Evolutionary conservation across 2,113 vertebrate genomes (phyloP).

Genomic region (Corydoras sp.): DNA sequence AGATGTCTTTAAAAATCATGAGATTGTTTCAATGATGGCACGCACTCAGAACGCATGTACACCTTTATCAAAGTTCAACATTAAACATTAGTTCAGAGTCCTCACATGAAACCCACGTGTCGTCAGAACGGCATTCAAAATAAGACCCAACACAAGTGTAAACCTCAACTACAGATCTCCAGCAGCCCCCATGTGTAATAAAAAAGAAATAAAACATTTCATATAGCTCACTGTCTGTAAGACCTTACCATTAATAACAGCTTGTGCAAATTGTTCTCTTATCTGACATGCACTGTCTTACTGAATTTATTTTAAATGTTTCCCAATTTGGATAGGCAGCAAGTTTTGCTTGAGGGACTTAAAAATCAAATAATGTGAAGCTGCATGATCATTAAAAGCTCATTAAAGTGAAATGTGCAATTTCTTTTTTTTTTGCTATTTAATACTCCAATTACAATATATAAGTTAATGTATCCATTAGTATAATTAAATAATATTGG

Average conservation of each 20-base stretch:
- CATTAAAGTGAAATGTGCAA: neutral
- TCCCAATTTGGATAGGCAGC: conserved; percentile 1
- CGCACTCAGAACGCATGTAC: too few relatives aligned
- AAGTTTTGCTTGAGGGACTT: neutral
- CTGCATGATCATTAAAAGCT: conserved; percentile 1
- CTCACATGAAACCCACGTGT: too few relatives aligned
- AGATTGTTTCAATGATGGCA: too few relatives aligned
- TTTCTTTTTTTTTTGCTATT: conserved; percentile 16
- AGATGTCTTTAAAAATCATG: too few relatives aligned
- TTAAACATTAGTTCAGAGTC: too few relatives aligned
- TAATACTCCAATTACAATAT: conserved; percentile 18
- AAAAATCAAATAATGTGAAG: conserved; percentile 1
- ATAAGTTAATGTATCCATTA: conserved; percentile 64
- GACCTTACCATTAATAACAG: neutral
- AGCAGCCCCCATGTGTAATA: too few relatives aligned
- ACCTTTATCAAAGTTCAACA: too few relatives aligned
- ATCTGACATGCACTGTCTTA: conserved; percentile 26
- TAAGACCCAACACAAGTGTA: too few relatives aligned
- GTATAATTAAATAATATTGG: conserved; percentile 59
- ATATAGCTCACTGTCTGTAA: neutral
- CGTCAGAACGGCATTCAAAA: too few relatives aligned
- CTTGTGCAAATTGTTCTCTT: neutral
- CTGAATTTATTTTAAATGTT: conserved; percentile 22
- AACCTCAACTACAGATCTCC: too few relatives aligned
- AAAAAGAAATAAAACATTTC: neutral